phyloP scores from a whole-genome alignment of 2,797 vertebrate species.

The Streptopelia turtur region DNA sequence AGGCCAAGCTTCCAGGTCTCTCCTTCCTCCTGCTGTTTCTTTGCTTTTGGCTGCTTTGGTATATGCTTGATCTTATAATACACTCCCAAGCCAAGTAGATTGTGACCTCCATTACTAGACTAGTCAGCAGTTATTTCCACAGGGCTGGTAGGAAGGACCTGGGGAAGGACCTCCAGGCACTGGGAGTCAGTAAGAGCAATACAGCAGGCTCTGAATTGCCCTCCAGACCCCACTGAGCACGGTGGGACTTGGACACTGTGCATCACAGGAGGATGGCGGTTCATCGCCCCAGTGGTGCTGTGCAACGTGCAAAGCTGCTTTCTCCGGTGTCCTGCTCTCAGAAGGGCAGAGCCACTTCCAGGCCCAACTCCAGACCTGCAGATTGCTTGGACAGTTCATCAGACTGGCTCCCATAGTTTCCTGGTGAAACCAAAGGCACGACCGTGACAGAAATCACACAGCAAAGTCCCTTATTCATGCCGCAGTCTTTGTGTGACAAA shows the following conservation, averaged over 20 bases:
- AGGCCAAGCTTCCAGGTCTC: neutral
- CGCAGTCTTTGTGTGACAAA: neutral
- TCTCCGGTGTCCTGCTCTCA: accelerated
- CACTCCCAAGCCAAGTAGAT: neutral
- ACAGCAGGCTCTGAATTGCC: neutral
- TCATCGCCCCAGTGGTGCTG: neutral
- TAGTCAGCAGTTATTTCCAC: neutral
- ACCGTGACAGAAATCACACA: neutral
- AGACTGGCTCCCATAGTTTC: accelerated
- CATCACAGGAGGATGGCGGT: neutral
- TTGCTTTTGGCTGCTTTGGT: neutral
- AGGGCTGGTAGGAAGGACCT: neutral
- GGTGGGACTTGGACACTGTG: accelerated
- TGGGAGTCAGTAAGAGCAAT: neutral
- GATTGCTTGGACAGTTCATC: neutral
- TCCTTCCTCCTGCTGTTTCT: neutral
- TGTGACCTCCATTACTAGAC: neutral
- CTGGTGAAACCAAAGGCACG: neutral
- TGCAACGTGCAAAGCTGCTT: neutral
- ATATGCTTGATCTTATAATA: neutral
- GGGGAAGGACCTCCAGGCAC: neutral
- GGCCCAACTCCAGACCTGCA: neutral
- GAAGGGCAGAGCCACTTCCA: neutral
- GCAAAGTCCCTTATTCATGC: neutral
- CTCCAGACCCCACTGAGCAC: neutral